Conservation (phyloP, 1,140 invertebrate genomes). For the Araneus ventricosus region DNA sequence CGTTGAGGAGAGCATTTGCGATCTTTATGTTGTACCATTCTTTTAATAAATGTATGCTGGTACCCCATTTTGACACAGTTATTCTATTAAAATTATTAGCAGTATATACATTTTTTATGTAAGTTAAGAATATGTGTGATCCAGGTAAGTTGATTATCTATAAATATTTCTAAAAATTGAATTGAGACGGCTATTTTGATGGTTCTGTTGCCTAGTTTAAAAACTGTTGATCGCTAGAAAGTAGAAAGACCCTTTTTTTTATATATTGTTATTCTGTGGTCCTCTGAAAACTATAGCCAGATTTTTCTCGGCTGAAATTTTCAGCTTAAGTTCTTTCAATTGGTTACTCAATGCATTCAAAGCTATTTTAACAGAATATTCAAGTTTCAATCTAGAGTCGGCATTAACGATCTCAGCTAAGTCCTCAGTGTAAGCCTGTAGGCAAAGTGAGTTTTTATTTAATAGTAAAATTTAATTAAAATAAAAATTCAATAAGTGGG, state of each 20-base stretch:
- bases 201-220: background rate
- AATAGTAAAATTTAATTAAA: background rate
- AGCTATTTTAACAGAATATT: background rate
- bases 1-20: background rate
- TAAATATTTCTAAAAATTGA: background rate
- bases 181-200: background rate
- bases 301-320: background rate
- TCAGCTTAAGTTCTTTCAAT: background rate
- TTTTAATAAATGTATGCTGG: background rate
- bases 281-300: background rate
- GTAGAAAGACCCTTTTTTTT: background rate
- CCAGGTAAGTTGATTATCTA: background rate
- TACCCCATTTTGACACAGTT: background rate
- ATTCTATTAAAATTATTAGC: background rate
- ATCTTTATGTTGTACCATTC: background rate
- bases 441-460: background rate
- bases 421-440: background rate
- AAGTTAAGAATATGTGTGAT: background rate
- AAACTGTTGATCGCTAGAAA: background rate
- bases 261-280: background rate
- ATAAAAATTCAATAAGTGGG: background rate
- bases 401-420: background rate
- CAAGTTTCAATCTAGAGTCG: too few relatives aligned
- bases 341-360: too few relatives aligned
- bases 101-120: background rate